Evolutionary conservation across 2,113 vertebrate genomes (phyloP), one percentile per base, ranked within the genome.

Genomic region (Calcarius ornatus): DNA sequence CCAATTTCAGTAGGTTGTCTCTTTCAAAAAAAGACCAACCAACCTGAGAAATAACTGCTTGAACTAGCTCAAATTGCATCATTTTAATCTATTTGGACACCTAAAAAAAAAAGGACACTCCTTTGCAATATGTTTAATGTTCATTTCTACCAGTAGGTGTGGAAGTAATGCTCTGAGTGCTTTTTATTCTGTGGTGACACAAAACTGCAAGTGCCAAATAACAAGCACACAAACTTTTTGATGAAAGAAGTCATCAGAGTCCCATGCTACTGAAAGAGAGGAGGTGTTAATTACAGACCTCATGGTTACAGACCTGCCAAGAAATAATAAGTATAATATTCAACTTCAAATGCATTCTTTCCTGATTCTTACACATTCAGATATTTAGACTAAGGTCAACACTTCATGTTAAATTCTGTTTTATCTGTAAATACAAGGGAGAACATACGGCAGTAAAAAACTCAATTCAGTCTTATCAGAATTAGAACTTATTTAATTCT

Each of bases 261-360:
- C 51, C 11, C 61, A 84, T 60, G 75, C 37, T 61, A 48, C 40
- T 81, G 77, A 61, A 87, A 22, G 37, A 78, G 56, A 88, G 27
- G 35, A 73, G 6, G 5, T 75, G 25, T 56, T 96, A 95, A 94
- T 95, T 94, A 95, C 37, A 91, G 72, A 51, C 56, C 18, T 91
- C 15, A 23, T 14, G 35, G 38, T 60, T 88, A 68, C 51, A 59
- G 5, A 90, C 68, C 21, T 81, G 13, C 37, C 51, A 51, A 71
- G 64, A 90, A 40, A 64, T 60, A 81, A 5, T 56, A 85, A 68
- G 20, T 60, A 42, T 42, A 88, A 42, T n/a, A 83, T 86, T 83
- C 33, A 93, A 11, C 79, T 83, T 78, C 30, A 63, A 81, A 65
- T 51, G 15, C 6, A 12, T 73, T 91, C 31, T 91, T 94, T 88